phyloP scores from a whole-genome alignment of 1,140 invertebrate genomes.

The Heliconius himera region DNA sequence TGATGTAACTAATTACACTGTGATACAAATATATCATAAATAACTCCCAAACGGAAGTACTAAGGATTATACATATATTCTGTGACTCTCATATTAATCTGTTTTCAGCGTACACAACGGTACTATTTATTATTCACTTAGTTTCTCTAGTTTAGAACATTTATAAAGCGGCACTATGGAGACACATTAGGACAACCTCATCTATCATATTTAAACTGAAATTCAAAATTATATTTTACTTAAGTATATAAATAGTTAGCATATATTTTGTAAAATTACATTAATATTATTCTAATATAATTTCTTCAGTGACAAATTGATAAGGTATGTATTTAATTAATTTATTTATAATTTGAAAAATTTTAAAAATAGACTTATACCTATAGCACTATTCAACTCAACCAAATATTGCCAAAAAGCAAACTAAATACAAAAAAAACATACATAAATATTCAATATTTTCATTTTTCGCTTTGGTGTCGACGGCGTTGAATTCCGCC shows the following conservation, averaged over 20 bases:
- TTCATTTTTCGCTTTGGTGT: too few species aligned
- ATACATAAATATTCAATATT: too few species aligned
- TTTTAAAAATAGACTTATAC: too few species aligned
- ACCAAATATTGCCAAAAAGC: too few species aligned
- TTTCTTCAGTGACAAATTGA: neutral
- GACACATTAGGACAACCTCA: neutral
- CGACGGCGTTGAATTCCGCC: too few species aligned
- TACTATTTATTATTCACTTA: slow-evolving; percentile 20
- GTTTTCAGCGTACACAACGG: slow-evolving; percentile 18
- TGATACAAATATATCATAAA: neutral
- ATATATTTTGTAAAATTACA: neutral
- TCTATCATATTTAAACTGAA: neutral
- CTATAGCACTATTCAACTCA: too few species aligned
- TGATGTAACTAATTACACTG: too few species aligned
- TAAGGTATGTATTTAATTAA: too few species aligned
- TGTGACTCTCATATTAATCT: neutral
- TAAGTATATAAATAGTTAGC: neutral
- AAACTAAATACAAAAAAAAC: too few species aligned
- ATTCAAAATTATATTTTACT: neutral
- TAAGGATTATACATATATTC: neutral
- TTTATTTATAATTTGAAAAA: too few species aligned
- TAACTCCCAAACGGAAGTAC: neutral
- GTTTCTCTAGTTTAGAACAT: slow-evolving; percentile 22
- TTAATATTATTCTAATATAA: neutral
- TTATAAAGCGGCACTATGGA: slow-evolving; percentile 10